phyloP scores from a whole-genome alignment of 2,113 vertebrate genomes.

The Nymphicus hollandicus region DNA sequence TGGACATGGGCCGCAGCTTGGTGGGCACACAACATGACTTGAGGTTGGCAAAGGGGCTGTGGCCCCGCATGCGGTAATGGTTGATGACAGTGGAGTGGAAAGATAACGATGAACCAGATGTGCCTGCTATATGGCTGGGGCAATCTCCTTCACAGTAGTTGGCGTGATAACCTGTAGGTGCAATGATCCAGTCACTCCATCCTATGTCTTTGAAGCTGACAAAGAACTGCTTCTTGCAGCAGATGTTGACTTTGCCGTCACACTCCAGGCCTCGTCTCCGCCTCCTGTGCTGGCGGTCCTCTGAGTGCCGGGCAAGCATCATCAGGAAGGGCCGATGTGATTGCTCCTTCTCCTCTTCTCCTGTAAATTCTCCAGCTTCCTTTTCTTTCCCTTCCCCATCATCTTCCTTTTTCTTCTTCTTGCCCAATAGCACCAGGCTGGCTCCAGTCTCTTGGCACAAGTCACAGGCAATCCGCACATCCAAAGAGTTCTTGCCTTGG shows the following conservation, averaged over 20 bases:
- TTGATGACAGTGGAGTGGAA: conserved; percentile 98
- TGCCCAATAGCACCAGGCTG: conserved; percentile 79
- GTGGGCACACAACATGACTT: conserved; percentile 96
- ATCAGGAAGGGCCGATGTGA: conserved; percentile 95
- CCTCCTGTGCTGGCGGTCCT: conserved; percentile 79
- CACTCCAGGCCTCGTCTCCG: conserved; percentile 93
- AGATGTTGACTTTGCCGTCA: conserved; percentile 92
- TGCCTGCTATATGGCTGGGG: conserved; percentile 91
- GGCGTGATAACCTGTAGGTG: conserved; percentile 92
- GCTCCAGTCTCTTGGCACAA: conserved; percentile 87
- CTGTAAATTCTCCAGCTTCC: conserved; percentile 65
- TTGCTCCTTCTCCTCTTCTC: conserved; percentile 86
- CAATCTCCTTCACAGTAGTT: conserved; percentile 99
- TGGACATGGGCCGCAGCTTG: conserved; percentile 97
- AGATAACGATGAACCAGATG: conserved; percentile 88
- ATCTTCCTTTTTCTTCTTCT: conserved; percentile 83
- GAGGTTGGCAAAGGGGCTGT: conserved; percentile 93
- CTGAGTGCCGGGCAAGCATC: conserved; percentile 87
- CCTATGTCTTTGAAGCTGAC: conserved; percentile 98
- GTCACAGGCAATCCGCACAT: conserved; percentile 85
- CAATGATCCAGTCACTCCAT: conserved; percentile 99
- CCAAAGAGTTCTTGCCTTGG: conserved; percentile 75
- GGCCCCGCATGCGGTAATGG: conserved; percentile 94
- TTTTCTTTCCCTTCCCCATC: conserved; percentile 75
- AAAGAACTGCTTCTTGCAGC: conserved; percentile 96